phyloP scores from a whole-genome alignment of 2,888 invertebrate genomes.

The Acanthosoma haemorrhoidale region DNA sequence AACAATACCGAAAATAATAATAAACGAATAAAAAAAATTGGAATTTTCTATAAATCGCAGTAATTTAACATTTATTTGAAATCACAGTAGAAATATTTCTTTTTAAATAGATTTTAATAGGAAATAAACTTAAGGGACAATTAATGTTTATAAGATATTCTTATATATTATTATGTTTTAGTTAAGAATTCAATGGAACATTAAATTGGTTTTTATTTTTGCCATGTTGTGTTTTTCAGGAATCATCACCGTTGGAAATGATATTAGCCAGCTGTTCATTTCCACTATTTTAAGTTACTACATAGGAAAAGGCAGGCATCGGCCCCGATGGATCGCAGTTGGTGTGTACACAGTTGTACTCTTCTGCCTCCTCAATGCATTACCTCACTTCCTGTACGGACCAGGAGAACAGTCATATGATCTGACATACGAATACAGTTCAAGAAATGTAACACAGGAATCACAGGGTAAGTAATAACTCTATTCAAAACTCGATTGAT shows the following conservation, averaged over 20 bases:
- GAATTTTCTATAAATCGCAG: too few species aligned
- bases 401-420: constrained; percentile 60
- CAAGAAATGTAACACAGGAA: constrained; percentile 48
- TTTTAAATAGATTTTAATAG: too few species aligned
- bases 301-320: constrained; percentile 63
- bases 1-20: too few species aligned
- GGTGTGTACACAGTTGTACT: constrained; percentile 56
- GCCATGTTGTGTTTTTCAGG: constrained; percentile 48
- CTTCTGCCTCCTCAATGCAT: constrained; percentile 60
- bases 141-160: too few species aligned
- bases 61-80: too few species aligned
- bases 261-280: constrained; percentile 63
- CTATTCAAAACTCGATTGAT: too few species aligned
- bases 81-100: too few species aligned
- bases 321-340: constrained; percentile 67
- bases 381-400: constrained; percentile 64
- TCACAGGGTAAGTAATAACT: constrained; percentile 43
- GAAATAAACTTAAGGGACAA: too few species aligned
- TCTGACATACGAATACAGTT: constrained; percentile 56
- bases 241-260: constrained; percentile 66
- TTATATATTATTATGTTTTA: too few species aligned
- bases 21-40: too few species aligned
- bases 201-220: too few species aligned
- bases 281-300: constrained; percentile 65
- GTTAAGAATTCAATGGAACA: too few species aligned